Evolutionary conservation across 2,888 invertebrate genomes (phyloP).

Genomic region (Sinhomidia bicolor): DNA sequence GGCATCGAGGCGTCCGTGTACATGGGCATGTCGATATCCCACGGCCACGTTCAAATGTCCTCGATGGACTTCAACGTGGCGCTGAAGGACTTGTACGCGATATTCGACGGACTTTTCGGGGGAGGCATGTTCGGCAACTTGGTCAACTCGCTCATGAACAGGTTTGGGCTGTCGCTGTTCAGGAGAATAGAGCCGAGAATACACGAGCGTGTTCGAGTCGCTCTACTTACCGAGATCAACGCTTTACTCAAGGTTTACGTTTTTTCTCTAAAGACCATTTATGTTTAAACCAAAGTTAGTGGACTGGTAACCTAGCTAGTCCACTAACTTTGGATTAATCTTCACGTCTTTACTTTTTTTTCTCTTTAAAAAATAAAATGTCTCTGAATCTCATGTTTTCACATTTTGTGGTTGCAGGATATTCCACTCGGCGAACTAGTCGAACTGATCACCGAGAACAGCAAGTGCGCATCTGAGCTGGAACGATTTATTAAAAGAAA

Average conservation of each 20-base stretch:
- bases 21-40: not conserved
- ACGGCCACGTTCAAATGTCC: constrained; percentile 47
- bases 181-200: constrained; percentile 48
- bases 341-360: not conserved
- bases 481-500: not conserved
- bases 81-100: constrained; percentile 1
- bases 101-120: constrained; percentile 60
- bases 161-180: constrained; percentile 42
- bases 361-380: not conserved
- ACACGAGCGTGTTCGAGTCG: constrained; percentile 39
- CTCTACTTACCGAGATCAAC: constrained; percentile 41
- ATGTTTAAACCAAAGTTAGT: too few relatives aligned
- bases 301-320: too few relatives aligned
- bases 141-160: constrained; percentile 49
- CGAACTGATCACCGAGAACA: not conserved
- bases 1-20: not conserved
- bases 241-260: constrained; percentile 40
- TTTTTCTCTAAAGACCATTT: not conserved
- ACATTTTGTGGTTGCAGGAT: not conserved
- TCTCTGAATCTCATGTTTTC: not conserved
- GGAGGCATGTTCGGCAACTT: constrained; percentile 40
- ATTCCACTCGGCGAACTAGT: not conserved
- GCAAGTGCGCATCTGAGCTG: not conserved
- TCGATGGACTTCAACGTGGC: constrained; percentile 44
- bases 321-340: too few relatives aligned